A percentile compares a stretch with the other conserved stretches of the same genome.
Conservation (phyloP, 2,113 vertebrate genomes). For the Ellobius talpinus region DNA sequence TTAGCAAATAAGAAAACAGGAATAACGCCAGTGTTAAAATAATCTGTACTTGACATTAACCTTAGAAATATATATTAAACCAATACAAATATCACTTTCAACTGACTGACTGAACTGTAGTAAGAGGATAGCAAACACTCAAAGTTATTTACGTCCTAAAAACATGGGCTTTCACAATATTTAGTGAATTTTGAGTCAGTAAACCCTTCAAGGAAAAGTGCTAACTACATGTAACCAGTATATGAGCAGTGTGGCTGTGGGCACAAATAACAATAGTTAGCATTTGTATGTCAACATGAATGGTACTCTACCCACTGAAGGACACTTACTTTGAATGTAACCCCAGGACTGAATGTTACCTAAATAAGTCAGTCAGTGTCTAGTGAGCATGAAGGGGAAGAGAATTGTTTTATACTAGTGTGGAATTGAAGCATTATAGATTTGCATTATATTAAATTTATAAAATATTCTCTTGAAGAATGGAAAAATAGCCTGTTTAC, state of each 20-base stretch:
- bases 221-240: neutral
- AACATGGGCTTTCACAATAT: neutral
- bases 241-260: neutral
- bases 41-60: neutral
- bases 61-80: constrained; percentile 40
- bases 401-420: neutral
- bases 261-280: too few species aligned
- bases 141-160: neutral
- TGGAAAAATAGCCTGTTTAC: neutral
- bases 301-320: neutral
- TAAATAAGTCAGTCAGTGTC: neutral
- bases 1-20: constrained; percentile 26
- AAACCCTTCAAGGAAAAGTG: neutral
- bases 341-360: neutral
- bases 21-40: neutral
- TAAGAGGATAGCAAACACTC: neutral
- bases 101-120: neutral
- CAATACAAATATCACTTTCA: constrained; percentile 49
- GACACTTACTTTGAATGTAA: neutral
- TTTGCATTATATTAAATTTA: neutral
- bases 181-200: constrained; percentile 12
- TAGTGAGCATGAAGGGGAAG: neutral
- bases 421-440: neutral
- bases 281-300: too few species aligned
- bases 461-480: neutral